Evolutionary conservation across 1,140 invertebrate species (phyloP).

Genomic region (Chironomus tepperi): DNA sequence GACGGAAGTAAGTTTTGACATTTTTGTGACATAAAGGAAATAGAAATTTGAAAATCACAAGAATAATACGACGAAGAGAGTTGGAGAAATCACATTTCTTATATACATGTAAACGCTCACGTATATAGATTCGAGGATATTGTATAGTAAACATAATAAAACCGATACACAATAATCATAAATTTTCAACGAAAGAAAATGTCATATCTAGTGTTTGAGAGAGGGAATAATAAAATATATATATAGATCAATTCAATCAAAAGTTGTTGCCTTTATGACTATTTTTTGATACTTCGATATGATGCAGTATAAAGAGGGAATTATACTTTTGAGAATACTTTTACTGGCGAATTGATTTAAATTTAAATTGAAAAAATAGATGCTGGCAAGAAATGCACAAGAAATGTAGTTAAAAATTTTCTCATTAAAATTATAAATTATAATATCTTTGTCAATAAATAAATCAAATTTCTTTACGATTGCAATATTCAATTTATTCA

Average conservation of each 20-base stretch:
- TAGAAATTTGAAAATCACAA: conserved; percentile 19
- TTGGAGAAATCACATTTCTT: conserved; percentile 19
- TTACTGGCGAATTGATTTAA: conserved; percentile 1
- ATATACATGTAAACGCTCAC: not conserved
- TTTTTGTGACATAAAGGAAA: conserved; percentile 24
- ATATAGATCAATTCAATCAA: conserved; percentile 18
- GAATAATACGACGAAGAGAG: conserved; percentile 8
- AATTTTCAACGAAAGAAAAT: not conserved
- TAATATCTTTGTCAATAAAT: too few relatives aligned
- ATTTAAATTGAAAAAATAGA: conserved; percentile 18
- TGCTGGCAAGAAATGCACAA: not conserved
- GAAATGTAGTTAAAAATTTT: too few relatives aligned
- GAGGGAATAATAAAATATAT: not conserved
- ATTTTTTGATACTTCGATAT: not conserved
- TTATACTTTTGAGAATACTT: conserved; percentile 4
- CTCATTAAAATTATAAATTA: too few relatives aligned
- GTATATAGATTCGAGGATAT: not conserved
- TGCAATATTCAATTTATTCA: not conserved
- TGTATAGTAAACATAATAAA: conserved; percentile 22
- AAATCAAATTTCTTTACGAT: too few relatives aligned
- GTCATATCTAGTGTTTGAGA: not conserved
- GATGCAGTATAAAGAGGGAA: not conserved
- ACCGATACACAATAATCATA: conserved; percentile 23
- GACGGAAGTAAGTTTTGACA: conserved; percentile 23
- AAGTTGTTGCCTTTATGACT: conserved; percentile 10